Base-by-base conservation (phyloP, 1,140 invertebrate genomes). In the Olivierus martensii region DNA sequence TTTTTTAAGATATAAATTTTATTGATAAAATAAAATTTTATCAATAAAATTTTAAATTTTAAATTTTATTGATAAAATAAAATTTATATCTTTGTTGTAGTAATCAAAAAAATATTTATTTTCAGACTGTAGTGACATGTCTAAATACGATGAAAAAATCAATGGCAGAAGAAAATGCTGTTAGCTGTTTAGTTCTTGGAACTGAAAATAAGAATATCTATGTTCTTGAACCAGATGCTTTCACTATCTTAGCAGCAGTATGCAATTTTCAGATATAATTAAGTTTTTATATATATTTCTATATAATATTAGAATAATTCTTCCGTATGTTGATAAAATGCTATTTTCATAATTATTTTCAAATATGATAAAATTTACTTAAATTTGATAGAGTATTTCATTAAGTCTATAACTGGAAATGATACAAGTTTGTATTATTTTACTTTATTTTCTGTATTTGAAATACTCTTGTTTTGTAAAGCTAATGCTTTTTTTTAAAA, bases 141-240 rank as follows among this genome's bases (percentile, higher is more conserved):
- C 76, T 89, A 51, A 74, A 73, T 45, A 81, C 81, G 3, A 59
- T 91, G 59, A 84, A 81, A 64, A 83, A 87, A 64, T 79, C 77
- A 46, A 78, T 82, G 42, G 71, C 78, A 44, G 84, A 87, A 55
- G 77, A 79, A 52, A 77, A 80, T 65, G 78, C 81, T 2, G 77
- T 87, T 1, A 80, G 83, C 51, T 93, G 87, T 69, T 67, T 95
- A 11, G 77, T 97, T 2, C 62, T 96, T 12, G 90, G 83, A 1
- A 93, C 87, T 0, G 91, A 96, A 69, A 80, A 77, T 64, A 82
- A 81, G 53, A 79, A 84, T 60, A 71, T 95, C 44, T 79, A 87
- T 57, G 73, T 95, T 14, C 66, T 97, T 35, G 91, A 96, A 69
- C 81, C 88, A 2, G 83, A 87, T 67, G 85, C 81, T 3, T 91